Evolutionary conservation across 2,888 invertebrate genomes (phyloP).

Genomic region (Incurvaria masculella): DNA sequence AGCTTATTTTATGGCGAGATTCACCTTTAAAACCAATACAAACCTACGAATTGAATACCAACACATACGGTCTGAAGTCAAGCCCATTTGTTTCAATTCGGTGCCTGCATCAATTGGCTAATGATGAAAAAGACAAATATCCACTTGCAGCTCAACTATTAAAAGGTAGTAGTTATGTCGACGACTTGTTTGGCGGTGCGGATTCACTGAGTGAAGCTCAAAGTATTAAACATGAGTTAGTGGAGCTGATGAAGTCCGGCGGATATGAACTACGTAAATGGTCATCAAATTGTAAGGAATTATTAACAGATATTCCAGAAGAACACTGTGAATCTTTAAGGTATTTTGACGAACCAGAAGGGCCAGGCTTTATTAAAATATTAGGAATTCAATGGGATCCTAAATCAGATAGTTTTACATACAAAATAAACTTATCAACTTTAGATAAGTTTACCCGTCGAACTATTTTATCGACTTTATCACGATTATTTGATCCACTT

Average conservation of each 20-base stretch:
- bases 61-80: slow-evolving; percentile 9
- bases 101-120: slow-evolving; percentile 2
- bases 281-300: slow-evolving; percentile 1
- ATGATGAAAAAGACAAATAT: neutral
- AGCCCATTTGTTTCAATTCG: slow-evolving; percentile 7
- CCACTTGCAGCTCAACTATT: neutral
- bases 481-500: slow-evolving; percentile 1
- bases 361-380: slow-evolving; percentile 3
- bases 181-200: slow-evolving; percentile 2
- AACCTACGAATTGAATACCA: slow-evolving; percentile 2
- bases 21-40: neutral
- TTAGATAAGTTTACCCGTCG: neutral
- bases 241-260: neutral
- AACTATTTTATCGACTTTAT: neutral
- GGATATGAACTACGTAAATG: slow-evolving; percentile 7
- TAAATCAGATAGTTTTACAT: slow-evolving; percentile 2
- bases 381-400: slow-evolving; percentile 8
- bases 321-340: slow-evolving; percentile 3
- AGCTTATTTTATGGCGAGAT: slow-evolving; percentile 7
- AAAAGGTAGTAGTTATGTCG: neutral
- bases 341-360: slow-evolving; percentile 2
- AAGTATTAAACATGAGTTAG: neutral
- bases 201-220: neutral
- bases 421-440: neutral
- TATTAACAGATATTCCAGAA: slow-evolving; percentile 1